Evolutionary conservation across 2,888 invertebrate species (phyloP), one percentile per base, ranked within the genome.

Genomic region (Helleia helle): DNA sequence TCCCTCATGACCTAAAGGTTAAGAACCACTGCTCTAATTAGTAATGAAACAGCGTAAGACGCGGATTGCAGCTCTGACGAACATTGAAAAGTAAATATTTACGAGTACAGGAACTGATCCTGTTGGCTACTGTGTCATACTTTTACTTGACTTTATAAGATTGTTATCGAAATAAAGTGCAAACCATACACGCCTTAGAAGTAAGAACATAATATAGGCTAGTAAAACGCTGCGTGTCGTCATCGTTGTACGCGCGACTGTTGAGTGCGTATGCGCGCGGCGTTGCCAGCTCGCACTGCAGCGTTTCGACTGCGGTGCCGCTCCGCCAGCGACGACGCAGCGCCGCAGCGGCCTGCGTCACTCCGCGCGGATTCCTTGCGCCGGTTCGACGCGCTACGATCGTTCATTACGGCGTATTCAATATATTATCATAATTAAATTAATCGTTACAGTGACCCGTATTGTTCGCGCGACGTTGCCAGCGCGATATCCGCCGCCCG

Each of bases 321-420:
- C n/a, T n/a, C n/a, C n/a, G n/a, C n/a, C n/a, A n/a, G n/a, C n/a
- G n/a, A n/a, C 34, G 39, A 43, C 54, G 55, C 58, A 59, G 72
- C 69, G 54, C 63, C 63, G 58, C 59, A 54, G 65, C 66, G 65
- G 71, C 59, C 71, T 67, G 54, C 67, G 58, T 56, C 60, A 58
- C 58, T 54, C 44, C 51, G 51, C 52, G 46, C 39, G 57, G 52
- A 43, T 44, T 36, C 24, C 24, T 42, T 29, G 46, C 27, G 14
- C 28, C 38, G 44, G 36, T 38, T 28, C 41, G 44, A 46, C 49
- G 48, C 42, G 38, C 25, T 6, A 11, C 26, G 11, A 28, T 12
- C 8, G 15, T 12, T n/a, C 14, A 24, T 26, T 26, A n/a, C 22
- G 6, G 37, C 8, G n/a, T 11, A 24, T 37, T 26, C 8, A 1